Base-by-base conservation (phyloP, 2,888 invertebrate genomes). In the Metalampra italica region DNA sequence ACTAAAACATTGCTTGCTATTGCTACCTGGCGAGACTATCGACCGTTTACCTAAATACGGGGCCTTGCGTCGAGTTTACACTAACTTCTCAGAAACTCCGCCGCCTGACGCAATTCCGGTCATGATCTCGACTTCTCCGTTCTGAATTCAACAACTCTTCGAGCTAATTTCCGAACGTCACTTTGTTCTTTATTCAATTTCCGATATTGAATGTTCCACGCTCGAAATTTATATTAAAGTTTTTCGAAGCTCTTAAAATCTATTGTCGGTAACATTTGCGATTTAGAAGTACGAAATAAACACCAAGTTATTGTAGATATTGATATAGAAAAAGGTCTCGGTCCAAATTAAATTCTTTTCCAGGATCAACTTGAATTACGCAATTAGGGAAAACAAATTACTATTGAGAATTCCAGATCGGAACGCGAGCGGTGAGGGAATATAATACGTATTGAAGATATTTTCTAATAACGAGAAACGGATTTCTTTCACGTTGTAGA, bases 141-240 rank as follows among this genome's bases (percentile, higher is more conserved):
- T 75, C 70, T 71, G 65, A 82, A 84, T 81, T 82, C 78, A 50
- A 75, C 73, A 83, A 80, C 86, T 83, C 78, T 79, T 82, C 73
- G 74, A 79, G 79, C 75, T 87, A 87, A 89, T 89, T 87, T 89
- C 89, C 89, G 87, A 85, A 79, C 81, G 83, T 76, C 86, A 85
- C 85, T 86, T 86, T 82, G 81, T 86, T 86, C 85, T 87, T 84
- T 84, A 88, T 87, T 88, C 83, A 87, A 89, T 89, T 87, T 89
- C 88, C 88, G 87, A 78, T 82, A 79, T 78, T 71, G 78, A 67
- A 68, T 68, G 67, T 76, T 45, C 69, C 66, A 60, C 65, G 64
- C 68, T 71, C 70, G 69, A 75, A 77, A 75, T 75, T 71, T 57
- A 65, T 67, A 68, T 71, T 65, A 57, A 12, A 59, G 61, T 59